phyloP scores from a whole-genome alignment of 2,797 vertebrate genomes.

The Podargus strigoides region DNA sequence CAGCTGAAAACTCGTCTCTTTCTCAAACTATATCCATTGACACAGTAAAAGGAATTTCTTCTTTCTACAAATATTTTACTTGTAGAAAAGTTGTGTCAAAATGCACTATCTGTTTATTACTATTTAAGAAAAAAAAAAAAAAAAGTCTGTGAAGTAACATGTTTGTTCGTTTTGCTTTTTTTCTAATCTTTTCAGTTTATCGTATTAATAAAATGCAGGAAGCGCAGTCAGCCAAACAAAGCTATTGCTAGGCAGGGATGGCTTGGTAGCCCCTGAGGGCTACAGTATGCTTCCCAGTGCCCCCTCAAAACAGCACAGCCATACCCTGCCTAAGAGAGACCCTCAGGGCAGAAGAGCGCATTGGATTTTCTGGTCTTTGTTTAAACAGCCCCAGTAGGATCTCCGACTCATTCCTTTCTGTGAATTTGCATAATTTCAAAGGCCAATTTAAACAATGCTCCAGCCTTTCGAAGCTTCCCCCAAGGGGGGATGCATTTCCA shows the following conservation, averaged over 20 bases:
- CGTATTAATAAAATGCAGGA: background rate
- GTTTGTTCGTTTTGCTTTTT: background rate
- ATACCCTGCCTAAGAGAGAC: rapidly evolving
- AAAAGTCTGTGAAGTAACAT: background rate
- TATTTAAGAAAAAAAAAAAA: background rate
- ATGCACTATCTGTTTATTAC: background rate
- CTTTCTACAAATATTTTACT: background rate
- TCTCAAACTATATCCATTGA: background rate
- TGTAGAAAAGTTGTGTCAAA: background rate
- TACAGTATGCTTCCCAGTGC: rapidly evolving
- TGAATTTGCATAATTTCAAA: background rate
- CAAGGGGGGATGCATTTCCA: background rate
- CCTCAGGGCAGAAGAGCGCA: rapidly evolving
- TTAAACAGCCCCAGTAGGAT: background rate
- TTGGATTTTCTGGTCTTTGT: background rate
- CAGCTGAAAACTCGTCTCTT: background rate
- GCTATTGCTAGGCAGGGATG: background rate
- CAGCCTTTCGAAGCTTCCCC: background rate
- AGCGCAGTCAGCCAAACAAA: background rate
- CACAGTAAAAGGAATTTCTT: background rate
- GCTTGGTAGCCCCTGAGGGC: background rate
- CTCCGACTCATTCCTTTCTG: background rate
- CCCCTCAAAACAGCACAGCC: rapidly evolving
- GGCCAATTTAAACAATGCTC: background rate
- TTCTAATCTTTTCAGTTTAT: background rate